These are phyloP conservation scores for Sogatella furcifera DNA, from an alignment of 1,140 invertebrate genomes.

Conservation along the genomic window DNA sequence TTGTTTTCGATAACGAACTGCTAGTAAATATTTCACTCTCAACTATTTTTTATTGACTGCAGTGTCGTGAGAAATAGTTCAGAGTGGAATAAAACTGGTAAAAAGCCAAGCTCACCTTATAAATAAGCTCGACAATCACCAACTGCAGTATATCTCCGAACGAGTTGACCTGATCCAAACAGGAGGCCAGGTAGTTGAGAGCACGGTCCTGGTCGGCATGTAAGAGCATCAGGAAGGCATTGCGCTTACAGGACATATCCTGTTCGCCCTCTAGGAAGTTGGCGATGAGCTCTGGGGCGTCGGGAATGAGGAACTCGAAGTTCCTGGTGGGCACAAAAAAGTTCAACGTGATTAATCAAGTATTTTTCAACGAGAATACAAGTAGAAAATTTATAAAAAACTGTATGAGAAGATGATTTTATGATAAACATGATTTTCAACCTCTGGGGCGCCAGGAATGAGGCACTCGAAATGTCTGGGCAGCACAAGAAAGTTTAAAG, in stretches of 20 bases:
- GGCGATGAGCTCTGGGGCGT: conserved; percentile 93
- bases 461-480: too few relatives aligned
- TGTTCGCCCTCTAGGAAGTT: conserved; percentile 93
- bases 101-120: conserved; percentile 62
- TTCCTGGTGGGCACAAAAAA: conserved; percentile 49
- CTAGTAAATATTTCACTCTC: too few relatives aligned
- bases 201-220: conserved; percentile 94
- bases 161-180: conserved; percentile 85
- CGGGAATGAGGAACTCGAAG: conserved; percentile 96
- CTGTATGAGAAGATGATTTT: too few relatives aligned
- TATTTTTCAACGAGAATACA: too few relatives aligned
- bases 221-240: conserved; percentile 97
- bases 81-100: background rate
- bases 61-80: too few relatives aligned
- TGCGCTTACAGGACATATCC: conserved; percentile 97
- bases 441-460: too few relatives aligned
- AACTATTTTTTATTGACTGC: too few relatives aligned
- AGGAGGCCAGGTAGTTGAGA: conserved; percentile 82
- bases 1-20: too few relatives aligned
- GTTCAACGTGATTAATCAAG: too few relatives aligned
- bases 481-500: too few relatives aligned
- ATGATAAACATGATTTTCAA: too few relatives aligned
- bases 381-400: too few relatives aligned
- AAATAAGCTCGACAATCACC: conserved; percentile 98
- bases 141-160: conserved; percentile 98